A percentile compares a stretch with the other conserved stretches of the same genome.
Conservation (phyloP, 2,888 invertebrate species). For the Meloe dianella region DNA sequence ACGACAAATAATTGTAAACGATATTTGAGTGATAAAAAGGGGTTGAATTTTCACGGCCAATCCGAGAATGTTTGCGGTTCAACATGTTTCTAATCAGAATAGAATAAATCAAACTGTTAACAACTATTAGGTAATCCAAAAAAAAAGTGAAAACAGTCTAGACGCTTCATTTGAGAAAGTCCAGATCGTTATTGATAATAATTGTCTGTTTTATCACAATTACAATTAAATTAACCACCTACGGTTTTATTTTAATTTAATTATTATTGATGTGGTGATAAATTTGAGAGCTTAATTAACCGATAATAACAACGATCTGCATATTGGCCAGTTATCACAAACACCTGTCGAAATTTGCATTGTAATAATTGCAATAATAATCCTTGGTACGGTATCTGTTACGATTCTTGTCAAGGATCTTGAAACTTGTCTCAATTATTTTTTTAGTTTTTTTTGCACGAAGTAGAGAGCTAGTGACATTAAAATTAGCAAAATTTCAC, state of each 20-base stretch:
- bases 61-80: background rate
- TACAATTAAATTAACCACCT: background rate
- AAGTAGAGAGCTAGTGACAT: background rate
- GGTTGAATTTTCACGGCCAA: background rate
- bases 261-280: no score
- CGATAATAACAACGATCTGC: background rate
- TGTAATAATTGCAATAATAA: conserved; percentile 1
- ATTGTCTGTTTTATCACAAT: background rate
- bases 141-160: conserved; percentile 7
- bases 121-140: background rate
- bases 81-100: background rate
- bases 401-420: background rate
- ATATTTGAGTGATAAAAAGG: no score
- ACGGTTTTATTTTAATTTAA: no score
- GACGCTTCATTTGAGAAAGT: background rate
- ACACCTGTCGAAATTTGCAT: conserved; percentile 1
- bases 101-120: background rate
- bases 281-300: no score
- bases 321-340: background rate
- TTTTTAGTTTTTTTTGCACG: background rate
- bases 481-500: no score
- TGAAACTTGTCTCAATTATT: background rate
- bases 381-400: background rate
- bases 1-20: no score
- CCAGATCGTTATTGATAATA: no score